Conservation (phyloP, 2,113 vertebrate species). For the Urocitellus parryii region DNA sequence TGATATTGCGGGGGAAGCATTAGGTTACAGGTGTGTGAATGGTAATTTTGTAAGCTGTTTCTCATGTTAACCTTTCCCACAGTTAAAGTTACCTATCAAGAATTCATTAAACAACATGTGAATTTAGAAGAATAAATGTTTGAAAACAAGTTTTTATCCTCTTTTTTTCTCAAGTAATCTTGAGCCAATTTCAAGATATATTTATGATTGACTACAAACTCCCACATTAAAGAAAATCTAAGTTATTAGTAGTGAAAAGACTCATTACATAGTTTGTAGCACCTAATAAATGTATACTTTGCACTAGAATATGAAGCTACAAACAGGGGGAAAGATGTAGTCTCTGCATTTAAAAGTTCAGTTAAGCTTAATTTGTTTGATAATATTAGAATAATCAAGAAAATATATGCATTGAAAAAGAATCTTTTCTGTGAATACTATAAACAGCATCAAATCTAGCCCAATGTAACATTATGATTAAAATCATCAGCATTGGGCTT, state of each 20-base stretch:
- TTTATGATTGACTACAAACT: not conserved
- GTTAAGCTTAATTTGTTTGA: not conserved
- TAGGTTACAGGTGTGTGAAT: not conserved
- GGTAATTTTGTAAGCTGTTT: not conserved
- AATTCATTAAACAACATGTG: not conserved
- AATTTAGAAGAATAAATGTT: conserved; percentile 34
- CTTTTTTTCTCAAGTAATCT: not conserved
- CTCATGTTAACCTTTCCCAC: not conserved
- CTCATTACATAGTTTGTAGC: not conserved
- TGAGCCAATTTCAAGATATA: not conserved
- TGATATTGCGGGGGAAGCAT: not conserved
- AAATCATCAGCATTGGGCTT: not conserved
- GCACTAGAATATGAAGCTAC: not conserved
- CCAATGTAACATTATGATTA: not conserved
- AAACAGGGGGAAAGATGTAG: not conserved
- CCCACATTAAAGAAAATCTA: not conserved
- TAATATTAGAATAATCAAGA: not conserved
- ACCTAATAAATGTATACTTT: not conserved
- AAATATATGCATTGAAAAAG: not conserved
- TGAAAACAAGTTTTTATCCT: not conserved
- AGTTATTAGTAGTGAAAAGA: not conserved
- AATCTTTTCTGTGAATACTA: not conserved
- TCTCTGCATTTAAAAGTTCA: not conserved
- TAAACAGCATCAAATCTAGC: not conserved
- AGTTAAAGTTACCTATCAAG: conserved; percentile 45